Percentiles rank a stretch among this genome's conserved stretches.
Evolutionary conservation across 1,140 invertebrate species (phyloP).

Genomic region (Hestina assimilis): DNA sequence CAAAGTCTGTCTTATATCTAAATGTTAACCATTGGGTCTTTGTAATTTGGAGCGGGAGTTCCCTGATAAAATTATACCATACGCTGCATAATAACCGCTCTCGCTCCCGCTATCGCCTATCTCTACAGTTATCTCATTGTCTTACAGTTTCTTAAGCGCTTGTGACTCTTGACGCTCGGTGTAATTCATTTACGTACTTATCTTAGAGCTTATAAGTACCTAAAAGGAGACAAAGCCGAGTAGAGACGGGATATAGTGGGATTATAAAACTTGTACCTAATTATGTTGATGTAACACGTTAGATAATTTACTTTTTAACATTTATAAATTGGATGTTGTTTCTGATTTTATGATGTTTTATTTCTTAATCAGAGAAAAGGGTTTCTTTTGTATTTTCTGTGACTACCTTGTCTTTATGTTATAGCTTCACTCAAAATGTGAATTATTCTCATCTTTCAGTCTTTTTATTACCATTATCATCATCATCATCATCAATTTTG

Average conservation of each 20-base stretch:
- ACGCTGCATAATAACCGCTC: neutral
- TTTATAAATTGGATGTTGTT: neutral
- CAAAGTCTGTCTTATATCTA: too few relatives aligned
- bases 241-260: constrained; percentile 3
- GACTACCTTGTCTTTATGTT: too few relatives aligned
- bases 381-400: too few relatives aligned
- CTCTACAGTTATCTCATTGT: neutral
- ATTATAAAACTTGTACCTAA: constrained; percentile 11
- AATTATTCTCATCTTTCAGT: too few relatives aligned
- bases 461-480: too few relatives aligned
- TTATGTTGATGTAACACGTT: neutral
- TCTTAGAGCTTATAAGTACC: constrained; percentile 15
- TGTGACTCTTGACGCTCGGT: neutral
- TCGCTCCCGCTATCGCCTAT: neutral
- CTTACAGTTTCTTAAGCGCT: neutral
- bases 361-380: too few relatives aligned
- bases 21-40: too few relatives aligned
- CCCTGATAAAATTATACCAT: too few relatives aligned
- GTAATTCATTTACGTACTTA: constrained; percentile 22
- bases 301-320: neutral
- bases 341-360: too few relatives aligned
- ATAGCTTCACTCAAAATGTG: too few relatives aligned
- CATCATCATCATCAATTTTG: too few relatives aligned
- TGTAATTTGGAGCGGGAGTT: too few relatives aligned
- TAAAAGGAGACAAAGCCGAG: constrained; percentile 13